phyloP scores from a whole-genome alignment of 2,113 vertebrate genomes.

The Tonatia bakeri region DNA sequence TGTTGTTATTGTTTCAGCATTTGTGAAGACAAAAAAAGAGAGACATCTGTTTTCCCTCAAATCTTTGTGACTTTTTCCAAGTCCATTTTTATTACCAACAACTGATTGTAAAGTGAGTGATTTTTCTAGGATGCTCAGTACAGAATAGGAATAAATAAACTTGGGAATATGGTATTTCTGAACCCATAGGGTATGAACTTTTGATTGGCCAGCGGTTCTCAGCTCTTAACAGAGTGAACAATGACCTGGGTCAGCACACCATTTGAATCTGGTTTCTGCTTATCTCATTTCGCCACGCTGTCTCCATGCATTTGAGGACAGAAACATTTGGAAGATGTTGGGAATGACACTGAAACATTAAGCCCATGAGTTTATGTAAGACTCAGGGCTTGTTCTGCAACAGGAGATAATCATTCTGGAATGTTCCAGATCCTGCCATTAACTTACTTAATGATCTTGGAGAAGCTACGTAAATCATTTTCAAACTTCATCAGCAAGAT shows the following conservation, averaged over 20 bases:
- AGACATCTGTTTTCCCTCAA: slow-evolving; percentile 74
- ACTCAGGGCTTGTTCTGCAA: not conserved
- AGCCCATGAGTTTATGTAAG: not conserved
- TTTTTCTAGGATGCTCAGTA: slow-evolving; percentile 33
- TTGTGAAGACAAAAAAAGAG: not conserved
- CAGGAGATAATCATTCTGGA: not conserved
- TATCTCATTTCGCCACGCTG: not conserved
- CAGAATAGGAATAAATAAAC: slow-evolving; percentile 11
- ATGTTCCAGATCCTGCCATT: not conserved
- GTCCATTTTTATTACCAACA: slow-evolving; percentile 38
- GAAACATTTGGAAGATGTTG: not conserved
- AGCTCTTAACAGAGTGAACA: not conserved
- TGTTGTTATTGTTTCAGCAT: not conserved
- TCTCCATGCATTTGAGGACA: not conserved
- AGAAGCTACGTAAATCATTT: not conserved
- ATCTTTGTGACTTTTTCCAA: slow-evolving; percentile 39
- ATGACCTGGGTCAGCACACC: not conserved
- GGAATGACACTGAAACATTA: not conserved
- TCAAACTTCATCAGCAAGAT: not conserved
- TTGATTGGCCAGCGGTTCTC: slow-evolving; percentile 17
- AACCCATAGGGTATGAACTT: not conserved
- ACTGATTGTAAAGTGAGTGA: slow-evolving; percentile 39
- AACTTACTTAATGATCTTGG: not conserved
- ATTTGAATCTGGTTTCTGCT: not conserved
- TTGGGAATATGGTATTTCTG: not conserved